Conservation (phyloP, 23 tunicate genomes). For the Clavelina lepadiformis region DNA sequence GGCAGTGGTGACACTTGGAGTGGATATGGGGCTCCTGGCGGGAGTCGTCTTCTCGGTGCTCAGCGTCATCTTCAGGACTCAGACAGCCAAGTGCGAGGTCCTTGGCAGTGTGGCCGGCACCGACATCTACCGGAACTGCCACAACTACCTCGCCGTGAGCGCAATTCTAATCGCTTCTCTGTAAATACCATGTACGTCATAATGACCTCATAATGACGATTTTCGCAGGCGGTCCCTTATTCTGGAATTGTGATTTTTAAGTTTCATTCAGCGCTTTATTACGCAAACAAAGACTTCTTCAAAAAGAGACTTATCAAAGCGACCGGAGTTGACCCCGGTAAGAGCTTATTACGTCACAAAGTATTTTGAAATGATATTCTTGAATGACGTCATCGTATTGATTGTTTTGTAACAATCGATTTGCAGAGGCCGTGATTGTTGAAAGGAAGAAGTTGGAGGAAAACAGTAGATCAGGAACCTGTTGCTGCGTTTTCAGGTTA, state of each 20-base stretch:
- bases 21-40: constrained; percentile 71
- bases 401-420: no score
- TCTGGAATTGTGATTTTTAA: constrained; percentile 66
- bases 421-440: no score
- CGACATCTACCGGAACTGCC: constrained; percentile 67
- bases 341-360: no score
- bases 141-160: constrained; percentile 48
- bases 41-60: constrained; percentile 72
- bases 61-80: constrained; percentile 72
- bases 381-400: no score
- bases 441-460: no score
- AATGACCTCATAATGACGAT: no score
- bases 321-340: constrained; percentile 55
- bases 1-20: constrained; percentile 68
- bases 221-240: constrained; percentile 51
- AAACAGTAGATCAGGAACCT: no score
- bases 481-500: no score
- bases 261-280: constrained; percentile 67
- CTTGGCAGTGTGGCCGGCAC: constrained; percentile 54
- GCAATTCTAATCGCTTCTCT: no score
- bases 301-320: constrained; percentile 40
- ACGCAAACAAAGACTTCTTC: constrained; percentile 85
- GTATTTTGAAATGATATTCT: no score
- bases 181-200: no score
- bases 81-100: constrained; percentile 56